Evolutionary conservation across 2,888 invertebrate genomes (phyloP).

Genomic region (Xylophagus ater): DNA sequence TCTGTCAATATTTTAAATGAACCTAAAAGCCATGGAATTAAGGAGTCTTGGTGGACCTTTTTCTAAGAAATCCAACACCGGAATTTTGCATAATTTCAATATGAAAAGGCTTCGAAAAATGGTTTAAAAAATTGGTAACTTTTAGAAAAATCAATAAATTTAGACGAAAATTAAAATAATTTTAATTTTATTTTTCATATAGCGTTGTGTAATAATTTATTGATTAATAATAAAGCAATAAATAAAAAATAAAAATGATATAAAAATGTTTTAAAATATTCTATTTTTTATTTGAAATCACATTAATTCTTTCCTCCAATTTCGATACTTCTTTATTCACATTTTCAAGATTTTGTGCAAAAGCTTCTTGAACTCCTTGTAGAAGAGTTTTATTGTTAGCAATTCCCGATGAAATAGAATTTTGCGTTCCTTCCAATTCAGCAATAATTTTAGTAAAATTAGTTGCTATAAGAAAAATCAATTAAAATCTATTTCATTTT

Average conservation of each 20-base stretch:
- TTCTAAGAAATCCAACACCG: too few relatives aligned
- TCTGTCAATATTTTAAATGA: too few relatives aligned
- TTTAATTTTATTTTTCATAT: too few relatives aligned
- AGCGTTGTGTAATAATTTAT: neutral
- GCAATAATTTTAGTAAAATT: slow-evolving; percentile 76
- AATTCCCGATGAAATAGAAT: slow-evolving; percentile 56
- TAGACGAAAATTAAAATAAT: too few relatives aligned
- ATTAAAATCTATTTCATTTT: neutral
- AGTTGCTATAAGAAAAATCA: slow-evolving; percentile 51
- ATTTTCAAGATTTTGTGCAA: slow-evolving; percentile 65
- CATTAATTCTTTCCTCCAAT: slow-evolving; percentile 60
- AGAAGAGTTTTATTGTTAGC: slow-evolving; percentile 68
- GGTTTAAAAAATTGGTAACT: too few relatives aligned
- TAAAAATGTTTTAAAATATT: neutral
- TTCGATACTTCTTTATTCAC: slow-evolving; percentile 64
- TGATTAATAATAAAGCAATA: neutral
- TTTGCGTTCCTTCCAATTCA: slow-evolving; percentile 67
- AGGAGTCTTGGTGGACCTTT: too few relatives aligned
- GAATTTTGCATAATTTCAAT: too few relatives aligned
- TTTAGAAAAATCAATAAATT: too few relatives aligned
- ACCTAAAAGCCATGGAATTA: too few relatives aligned
- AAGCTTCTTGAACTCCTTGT: slow-evolving; percentile 69
- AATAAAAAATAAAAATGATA: neutral
- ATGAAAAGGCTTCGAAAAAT: too few relatives aligned
- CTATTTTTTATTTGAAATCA: slow-evolving; percentile 25